Percentiles rank a stretch among this genome's conserved stretches.
Evolutionary conservation across 2,888 invertebrate species (phyloP).

Genomic region (Anorthoa munda): DNA sequence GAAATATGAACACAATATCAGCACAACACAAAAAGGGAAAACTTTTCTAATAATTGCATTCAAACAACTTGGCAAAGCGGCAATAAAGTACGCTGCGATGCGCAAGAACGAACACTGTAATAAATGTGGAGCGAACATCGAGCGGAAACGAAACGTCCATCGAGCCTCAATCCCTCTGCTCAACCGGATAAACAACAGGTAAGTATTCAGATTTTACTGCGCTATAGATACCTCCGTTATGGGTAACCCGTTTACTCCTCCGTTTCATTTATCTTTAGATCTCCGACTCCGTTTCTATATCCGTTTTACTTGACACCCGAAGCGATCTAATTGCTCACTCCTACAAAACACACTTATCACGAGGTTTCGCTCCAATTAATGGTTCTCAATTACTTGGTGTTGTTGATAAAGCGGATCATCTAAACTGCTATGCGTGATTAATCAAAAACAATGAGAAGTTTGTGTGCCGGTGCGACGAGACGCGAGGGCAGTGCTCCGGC

Average conservation of each 20-base stretch:
- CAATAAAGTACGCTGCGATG: constrained; percentile 56
- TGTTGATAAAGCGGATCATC: constrained; percentile 68
- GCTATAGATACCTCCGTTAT: constrained; percentile 56
- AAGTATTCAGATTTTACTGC: constrained; percentile 65
- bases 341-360: constrained; percentile 62
- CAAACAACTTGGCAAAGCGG: constrained; percentile 49
- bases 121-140: constrained; percentile 61
- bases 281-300: constrained; percentile 55
- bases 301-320: constrained; percentile 52
- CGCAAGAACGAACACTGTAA: constrained; percentile 61
- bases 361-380: constrained; percentile 64
- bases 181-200: constrained; percentile 63
- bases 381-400: constrained; percentile 62
- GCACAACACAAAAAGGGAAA: constrained; percentile 22
- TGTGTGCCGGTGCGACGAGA: constrained; percentile 74
- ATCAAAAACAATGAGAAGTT: constrained; percentile 82
- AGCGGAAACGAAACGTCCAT: constrained; percentile 59
- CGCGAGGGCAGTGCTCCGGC: constrained; percentile 82
- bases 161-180: constrained; percentile 58
- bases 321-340: constrained; percentile 53
- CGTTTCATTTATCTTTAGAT: constrained; percentile 60
- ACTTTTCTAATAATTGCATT: constrained; percentile 55
- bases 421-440: constrained; percentile 78
- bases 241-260: constrained; percentile 46
- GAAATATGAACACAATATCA: constrained; percentile 28